Conservation (phyloP, 2,888 invertebrate genomes). For the Anorthoa munda region DNA sequence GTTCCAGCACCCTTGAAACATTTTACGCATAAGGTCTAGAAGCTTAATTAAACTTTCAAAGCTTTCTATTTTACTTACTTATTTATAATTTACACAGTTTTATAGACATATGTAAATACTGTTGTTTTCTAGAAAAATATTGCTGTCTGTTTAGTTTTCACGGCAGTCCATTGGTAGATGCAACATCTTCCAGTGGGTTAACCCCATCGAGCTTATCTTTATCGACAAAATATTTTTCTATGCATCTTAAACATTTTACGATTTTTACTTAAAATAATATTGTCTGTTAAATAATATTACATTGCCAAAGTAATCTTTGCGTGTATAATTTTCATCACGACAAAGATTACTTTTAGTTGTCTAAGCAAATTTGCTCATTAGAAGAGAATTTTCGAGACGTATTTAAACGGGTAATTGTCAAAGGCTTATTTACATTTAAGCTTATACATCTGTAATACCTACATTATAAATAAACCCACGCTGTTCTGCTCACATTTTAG, state of each 20-base stretch:
- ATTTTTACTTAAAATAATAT: background rate
- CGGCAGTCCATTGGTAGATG: background rate
- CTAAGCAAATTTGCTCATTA: constrained; percentile 40
- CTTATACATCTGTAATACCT: constrained; percentile 15
- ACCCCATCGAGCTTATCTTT: background rate
- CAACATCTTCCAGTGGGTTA: too few relatives aligned
- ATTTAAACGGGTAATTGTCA: constrained; percentile 45
- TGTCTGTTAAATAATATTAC: background rate
- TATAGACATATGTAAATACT: background rate
- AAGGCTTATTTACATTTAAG: constrained; percentile 38
- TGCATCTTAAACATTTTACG: too few relatives aligned
- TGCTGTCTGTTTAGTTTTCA: background rate
- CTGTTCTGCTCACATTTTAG: background rate
- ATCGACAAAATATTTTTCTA: background rate
- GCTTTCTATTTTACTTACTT: background rate
- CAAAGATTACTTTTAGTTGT: constrained; percentile 36
- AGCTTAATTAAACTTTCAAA: constrained; percentile 16
- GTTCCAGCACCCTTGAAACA: constrained; percentile 38
- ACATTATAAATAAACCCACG: constrained; percentile 3
- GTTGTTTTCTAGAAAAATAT: background rate
- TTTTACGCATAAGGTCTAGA: constrained; percentile 12
- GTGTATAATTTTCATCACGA: constrained; percentile 19
- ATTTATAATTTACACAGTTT: background rate
- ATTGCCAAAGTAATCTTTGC: constrained; percentile 13
- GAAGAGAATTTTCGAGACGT: constrained; percentile 24